These are phyloP conservation scores for Merops nubicus DNA, from an alignment of 2,113 vertebrate genomes.

Conservation along the genomic window DNA sequence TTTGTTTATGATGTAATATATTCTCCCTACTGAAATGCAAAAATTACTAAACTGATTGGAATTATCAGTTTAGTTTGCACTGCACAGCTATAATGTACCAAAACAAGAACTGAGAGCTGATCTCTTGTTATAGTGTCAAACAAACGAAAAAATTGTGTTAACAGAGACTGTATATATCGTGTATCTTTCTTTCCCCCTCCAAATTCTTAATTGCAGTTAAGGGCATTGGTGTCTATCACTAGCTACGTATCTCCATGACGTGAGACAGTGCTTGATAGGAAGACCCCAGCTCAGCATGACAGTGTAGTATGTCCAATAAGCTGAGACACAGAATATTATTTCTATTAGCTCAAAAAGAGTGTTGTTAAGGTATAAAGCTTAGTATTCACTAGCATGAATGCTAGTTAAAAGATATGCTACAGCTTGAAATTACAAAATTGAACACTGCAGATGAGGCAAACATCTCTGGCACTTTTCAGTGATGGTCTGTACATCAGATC, in stretches of 20 bases:
- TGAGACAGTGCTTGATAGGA: not conserved
- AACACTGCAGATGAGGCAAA: not conserved
- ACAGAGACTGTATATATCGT: not conserved
- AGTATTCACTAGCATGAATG: not conserved
- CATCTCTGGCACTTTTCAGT: not conserved
- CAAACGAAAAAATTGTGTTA: not conserved
- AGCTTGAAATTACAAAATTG: not conserved
- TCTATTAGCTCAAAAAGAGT: not conserved
- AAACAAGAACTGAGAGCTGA: not conserved
- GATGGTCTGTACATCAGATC: not conserved
- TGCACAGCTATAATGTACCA: slow-evolving; percentile 2
- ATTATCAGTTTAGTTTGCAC: slow-evolving; percentile 19
- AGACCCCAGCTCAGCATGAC: not conserved
- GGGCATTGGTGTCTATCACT: not conserved
- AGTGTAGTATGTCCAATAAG: not conserved
- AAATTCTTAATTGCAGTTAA: not conserved
- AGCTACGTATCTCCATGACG: not conserved
- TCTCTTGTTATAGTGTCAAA: not conserved
- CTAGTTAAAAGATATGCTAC: not conserved
- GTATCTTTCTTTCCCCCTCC: not conserved
- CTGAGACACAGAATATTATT: not conserved
- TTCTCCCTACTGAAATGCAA: slow-evolving; percentile 19
- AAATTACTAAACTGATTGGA: slow-evolving; percentile 38
- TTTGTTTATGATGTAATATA: slow-evolving; percentile 27
- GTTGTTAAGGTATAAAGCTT: not conserved